Evolutionary conservation across 2,888 invertebrate species (phyloP), one percentile per base, ranked within the genome.

Genomic region (Clusia tigrina): DNA sequence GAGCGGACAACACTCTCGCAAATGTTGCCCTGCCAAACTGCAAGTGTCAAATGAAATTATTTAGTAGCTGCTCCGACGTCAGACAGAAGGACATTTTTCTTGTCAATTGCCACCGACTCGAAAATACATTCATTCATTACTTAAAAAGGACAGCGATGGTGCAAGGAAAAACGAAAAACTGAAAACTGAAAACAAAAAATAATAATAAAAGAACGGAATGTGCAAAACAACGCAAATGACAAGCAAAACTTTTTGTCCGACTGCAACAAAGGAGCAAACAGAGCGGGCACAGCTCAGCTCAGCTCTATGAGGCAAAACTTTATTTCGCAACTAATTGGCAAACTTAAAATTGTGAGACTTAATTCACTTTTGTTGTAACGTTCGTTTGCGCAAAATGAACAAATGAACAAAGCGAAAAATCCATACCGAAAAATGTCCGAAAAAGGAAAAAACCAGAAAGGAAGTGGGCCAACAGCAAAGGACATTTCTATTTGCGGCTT

Each of bases 281-380:
- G 58, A 54, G 32, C 54, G 42, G 2, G 37, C 10, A 10, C 55
- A 9, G 24, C 2, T n/a, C 12, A 15, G 53, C 10, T 37, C 52
- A 25, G 60, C 37, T 51, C 53, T 22, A 22, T 48, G 42, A n/a
- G 2, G 24, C n/a, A 66, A 68, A 76, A 76, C 73, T 78, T 78
- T 78, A 74, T 78, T 78, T 78, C 48, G 55, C 42, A 78, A 78
- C 76, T 78, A 77, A 77, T 77, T 77, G 76, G 76, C 74, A 77
- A 77, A 78, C 79, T 77, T 77, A 74, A 78, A 74, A n/a, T n/a
- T 78, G 73, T 69, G 73, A 77, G 73, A 76, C 74, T 76, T 78
- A 71, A 76, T 78, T 78, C 74, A 77, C 68, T 71, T 72, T 66
- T 70, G 62, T 42, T 54, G 57, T 42, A 12, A 26, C 26, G 38